phyloP scores from a whole-genome alignment of 2,113 vertebrate species.

The Blennius ocellaris region DNA sequence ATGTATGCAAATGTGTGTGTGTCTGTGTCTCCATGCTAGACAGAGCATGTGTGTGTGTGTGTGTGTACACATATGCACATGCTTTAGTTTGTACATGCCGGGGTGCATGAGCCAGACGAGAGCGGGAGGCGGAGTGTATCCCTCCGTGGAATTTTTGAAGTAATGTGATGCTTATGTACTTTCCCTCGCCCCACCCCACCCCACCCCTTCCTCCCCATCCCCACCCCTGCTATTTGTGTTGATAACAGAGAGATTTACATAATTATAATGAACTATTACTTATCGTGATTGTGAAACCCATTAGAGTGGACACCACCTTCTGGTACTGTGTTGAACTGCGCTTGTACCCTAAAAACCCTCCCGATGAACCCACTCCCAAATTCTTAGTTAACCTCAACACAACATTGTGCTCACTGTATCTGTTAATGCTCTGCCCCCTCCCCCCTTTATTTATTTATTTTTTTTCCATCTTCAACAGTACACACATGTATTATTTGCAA shows the following conservation, averaged over 20 bases:
- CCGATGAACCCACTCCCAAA: conserved; percentile 26
- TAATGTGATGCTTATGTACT: conserved; percentile 70
- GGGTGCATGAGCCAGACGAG: conserved; percentile 60
- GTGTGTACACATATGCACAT: conserved; percentile 57
- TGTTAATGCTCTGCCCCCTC: conserved; percentile 60
- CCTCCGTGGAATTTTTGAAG: conserved; percentile 56
- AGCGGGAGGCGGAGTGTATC: conserved; percentile 40
- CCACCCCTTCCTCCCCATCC: conserved; percentile 48
- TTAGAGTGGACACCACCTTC: conserved; percentile 73
- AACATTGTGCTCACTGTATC: conserved; percentile 68
- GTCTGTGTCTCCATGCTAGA: conserved; percentile 25
- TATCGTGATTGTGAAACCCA: conserved; percentile 79
- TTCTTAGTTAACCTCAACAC: conserved; percentile 38
- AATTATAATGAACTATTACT: conserved; percentile 76
- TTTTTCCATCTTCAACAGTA: conserved; percentile 48
- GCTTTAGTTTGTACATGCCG: conserved; percentile 55
- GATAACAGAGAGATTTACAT: conserved; percentile 75
- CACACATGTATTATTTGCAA: conserved; percentile 53
- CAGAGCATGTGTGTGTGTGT: conserved; percentile 36
- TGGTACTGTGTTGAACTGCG: conserved; percentile 77
- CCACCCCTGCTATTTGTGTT: conserved; percentile 73
- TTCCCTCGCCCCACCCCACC: conserved; percentile 62
- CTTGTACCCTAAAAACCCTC: conserved; percentile 38
- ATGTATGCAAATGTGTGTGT: conserved; percentile 16
- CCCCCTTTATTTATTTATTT: conserved; percentile 25